These are phyloP conservation scores for Trichopoda pennipes DNA, from an alignment of 2,888 invertebrate species.

Conservation along the genomic window DNA sequence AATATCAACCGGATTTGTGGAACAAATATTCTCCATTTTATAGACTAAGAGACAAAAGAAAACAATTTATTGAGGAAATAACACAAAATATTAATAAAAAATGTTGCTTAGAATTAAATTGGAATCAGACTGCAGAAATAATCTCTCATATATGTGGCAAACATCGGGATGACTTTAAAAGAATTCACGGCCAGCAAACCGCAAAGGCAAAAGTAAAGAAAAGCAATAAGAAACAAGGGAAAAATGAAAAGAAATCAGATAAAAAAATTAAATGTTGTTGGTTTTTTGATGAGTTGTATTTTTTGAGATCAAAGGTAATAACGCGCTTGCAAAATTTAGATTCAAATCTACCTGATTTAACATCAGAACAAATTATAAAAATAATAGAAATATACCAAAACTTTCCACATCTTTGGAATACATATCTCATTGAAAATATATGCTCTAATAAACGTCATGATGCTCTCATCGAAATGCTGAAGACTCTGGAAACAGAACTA, in stretches of 20 bases:
- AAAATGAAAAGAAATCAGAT: slow-evolving; percentile 31
- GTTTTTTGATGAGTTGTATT: slow-evolving; percentile 53
- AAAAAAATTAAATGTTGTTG: slow-evolving; percentile 44
- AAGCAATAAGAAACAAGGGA: slow-evolving; percentile 4
- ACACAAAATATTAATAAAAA: slow-evolving; percentile 47
- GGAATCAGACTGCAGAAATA: slow-evolving; percentile 47
- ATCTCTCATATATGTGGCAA: slow-evolving; percentile 47
- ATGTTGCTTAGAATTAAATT: slow-evolving; percentile 26
- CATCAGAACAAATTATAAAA: slow-evolving; percentile 54
- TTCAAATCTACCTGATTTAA: slow-evolving; percentile 30
- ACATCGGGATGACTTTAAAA: slow-evolving; percentile 47
- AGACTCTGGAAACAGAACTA: slow-evolving; percentile 39
- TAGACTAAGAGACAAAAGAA: slow-evolving; percentile 48
- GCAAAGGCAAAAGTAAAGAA: slow-evolving; percentile 45
- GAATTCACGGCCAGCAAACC: slow-evolving; percentile 25
- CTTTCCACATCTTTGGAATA: slow-evolving; percentile 64
- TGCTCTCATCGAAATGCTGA: slow-evolving; percentile 56
- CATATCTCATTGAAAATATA: slow-evolving; percentile 58
- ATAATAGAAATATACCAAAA: slow-evolving; percentile 61
- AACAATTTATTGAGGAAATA: slow-evolving; percentile 54
- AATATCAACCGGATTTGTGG: slow-evolving; percentile 54
- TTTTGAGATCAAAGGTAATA: slow-evolving; percentile 47
- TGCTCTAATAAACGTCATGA: slow-evolving; percentile 56
- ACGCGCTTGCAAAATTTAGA: slow-evolving; percentile 45
- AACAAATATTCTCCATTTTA: slow-evolving; percentile 49